Evolutionary conservation across 2,113 vertebrate genomes (phyloP), one percentile per base, ranked within the genome.

Genomic region (Ciconia stormi): DNA sequence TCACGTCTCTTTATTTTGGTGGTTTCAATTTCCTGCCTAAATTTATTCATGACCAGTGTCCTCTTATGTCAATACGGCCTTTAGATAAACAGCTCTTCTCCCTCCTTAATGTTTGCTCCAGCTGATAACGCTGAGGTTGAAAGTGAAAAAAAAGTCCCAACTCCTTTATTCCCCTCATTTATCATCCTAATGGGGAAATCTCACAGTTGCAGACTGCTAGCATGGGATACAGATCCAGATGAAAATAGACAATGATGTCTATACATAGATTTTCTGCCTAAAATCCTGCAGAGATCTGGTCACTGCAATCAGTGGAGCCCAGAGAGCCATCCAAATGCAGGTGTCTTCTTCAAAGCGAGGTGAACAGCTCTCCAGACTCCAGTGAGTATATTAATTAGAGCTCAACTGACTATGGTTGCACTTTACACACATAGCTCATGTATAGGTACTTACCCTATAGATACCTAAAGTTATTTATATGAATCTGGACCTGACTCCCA

Each of bases 21-120:
- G 65, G 89, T 69, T 94, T 84, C 55, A 81, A 66, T 84, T 91
- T 78, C 89, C 94, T 91, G 59, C 38, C 69, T 94, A 32, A 94
- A 96, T 79, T 90, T 94, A 91, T 88, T 94, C 56, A 52, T 69
- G 70, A 36, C 70, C 19, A 49, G 47, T 59, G 46, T 44, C 32
- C 69, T 67, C 72, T 87, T 47, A 53, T 3, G 0, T 82, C 73
- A 91, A 32, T 6, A 38, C 16, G 27, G 44, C 71, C 81, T 90
- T 90, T 34, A 86, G 88, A 83, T 46, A 94, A 96, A 93, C 66
- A 96, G 49, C 40, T 77, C 36, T 58, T 69, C 44, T 88, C 58
- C 66, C 27, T 78, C 69, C 56, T 69, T 76, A 59, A 19, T 76
- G 40, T 91, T 96, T 93, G 66, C 50, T 70, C 53, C 78, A 93